A percentile compares a stretch with the other conserved stretches of the same genome.
Conservation (phyloP, 2,113 vertebrate species). For the Electrona antarctica region DNA sequence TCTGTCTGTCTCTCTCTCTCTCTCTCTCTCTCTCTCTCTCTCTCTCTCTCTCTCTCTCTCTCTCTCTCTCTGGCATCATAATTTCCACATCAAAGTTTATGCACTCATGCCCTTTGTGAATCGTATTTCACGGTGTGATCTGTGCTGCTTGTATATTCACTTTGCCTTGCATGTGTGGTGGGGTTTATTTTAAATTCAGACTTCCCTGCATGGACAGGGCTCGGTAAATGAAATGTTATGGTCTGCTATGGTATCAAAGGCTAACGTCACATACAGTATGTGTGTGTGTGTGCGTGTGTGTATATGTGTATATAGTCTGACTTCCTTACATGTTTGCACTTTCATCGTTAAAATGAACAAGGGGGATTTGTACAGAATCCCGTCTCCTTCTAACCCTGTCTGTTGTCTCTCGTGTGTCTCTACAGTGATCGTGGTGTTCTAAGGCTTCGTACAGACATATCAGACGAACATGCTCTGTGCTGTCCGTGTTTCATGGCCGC, state of each 20-base stretch:
- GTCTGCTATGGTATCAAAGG: slow-evolving; percentile 33
- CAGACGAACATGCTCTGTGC: too few species aligned
- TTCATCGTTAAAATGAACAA: too few species aligned
- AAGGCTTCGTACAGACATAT: too few species aligned
- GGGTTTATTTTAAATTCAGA: slow-evolving; percentile 45
- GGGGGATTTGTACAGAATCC: too few species aligned
- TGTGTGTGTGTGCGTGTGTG: not conserved
- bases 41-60: not conserved
- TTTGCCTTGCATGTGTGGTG: slow-evolving; percentile 34
- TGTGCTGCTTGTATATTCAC: not conserved
- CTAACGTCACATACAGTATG: not conserved
- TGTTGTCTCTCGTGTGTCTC: not conserved
- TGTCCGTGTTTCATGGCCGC: too few species aligned
- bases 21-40: not conserved
- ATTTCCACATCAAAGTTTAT: slow-evolving; percentile 15
- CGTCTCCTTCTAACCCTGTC: too few species aligned
- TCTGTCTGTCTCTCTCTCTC: too few species aligned
- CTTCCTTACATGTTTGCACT: too few species aligned
- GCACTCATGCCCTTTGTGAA: not conserved
- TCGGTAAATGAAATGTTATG: slow-evolving; percentile 52
- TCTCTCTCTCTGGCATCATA: not conserved
- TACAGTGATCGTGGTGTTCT: slow-evolving; percentile 82
- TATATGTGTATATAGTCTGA: too few species aligned
- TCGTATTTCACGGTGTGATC: slow-evolving; percentile 25
- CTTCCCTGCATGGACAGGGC: slow-evolving; percentile 18